Evolutionary conservation across 2,113 vertebrate genomes (phyloP).

Genomic region (Acrocephalus kingi): DNA sequence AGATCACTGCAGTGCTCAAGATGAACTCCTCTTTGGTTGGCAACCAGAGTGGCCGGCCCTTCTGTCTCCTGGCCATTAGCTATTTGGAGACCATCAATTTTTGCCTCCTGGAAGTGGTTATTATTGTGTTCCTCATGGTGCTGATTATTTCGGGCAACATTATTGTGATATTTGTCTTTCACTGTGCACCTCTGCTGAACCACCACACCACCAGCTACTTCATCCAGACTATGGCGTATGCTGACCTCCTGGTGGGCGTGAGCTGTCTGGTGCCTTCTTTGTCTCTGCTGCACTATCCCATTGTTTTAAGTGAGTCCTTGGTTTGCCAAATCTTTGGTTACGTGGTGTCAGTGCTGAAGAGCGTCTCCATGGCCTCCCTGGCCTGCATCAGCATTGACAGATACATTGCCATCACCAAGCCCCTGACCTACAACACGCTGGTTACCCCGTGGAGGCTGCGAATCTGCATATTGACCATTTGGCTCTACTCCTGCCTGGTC

Average conservation of each 20-base stretch:
- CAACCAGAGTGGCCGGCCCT: constrained; percentile 85
- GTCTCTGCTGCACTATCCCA: constrained; percentile 87
- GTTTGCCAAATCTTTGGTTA: constrained; percentile 95
- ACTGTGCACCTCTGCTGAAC: constrained; percentile 96
- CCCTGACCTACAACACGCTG: constrained; percentile 89
- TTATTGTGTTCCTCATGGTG: constrained; percentile 92
- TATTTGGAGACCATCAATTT: constrained; percentile 87
- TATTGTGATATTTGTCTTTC: constrained; percentile 96
- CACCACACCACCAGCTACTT: constrained; percentile 97
- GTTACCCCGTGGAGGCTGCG: constrained; percentile 94
- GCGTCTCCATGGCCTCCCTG: constrained; percentile 94
- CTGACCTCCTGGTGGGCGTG: constrained; percentile 94
- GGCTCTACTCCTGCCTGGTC: constrained; percentile 92
- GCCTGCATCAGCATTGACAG: constrained; percentile 97
- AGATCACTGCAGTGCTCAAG: constrained; percentile 77
- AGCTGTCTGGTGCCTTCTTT: constrained; percentile 96
- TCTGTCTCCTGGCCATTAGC: constrained; percentile 90
- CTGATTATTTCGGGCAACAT: constrained; percentile 96
- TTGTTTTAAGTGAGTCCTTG: constrained; percentile 84
- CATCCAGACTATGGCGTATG: constrained; percentile 98
- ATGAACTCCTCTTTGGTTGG: constrained; percentile 92
- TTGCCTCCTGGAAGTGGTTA: constrained; percentile 90
- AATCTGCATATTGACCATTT: constrained; percentile 90
- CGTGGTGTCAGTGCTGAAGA: constrained; percentile 94
- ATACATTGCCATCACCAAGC: constrained; percentile 93